Evolutionary conservation across 1,140 invertebrate genomes (phyloP), one percentile per base, ranked within the genome.

Genomic region (Cataglyphis hispanica): DNA sequence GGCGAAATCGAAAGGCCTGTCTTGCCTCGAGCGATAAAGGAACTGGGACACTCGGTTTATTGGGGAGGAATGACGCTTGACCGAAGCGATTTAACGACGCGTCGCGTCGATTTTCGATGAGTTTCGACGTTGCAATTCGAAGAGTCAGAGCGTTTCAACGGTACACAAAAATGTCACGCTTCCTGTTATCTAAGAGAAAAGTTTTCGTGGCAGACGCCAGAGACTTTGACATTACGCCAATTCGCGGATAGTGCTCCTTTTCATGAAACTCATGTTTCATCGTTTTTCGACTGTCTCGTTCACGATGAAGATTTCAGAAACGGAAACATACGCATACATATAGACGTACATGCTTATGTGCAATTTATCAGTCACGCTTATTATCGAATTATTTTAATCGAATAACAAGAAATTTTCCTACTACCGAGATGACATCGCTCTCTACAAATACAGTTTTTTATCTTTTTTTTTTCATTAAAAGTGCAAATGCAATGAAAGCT

Each of bases 131-230:
- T 13, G 46, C 63, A 25, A 34, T 22, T 66, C 31, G 19, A 27
- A n/a, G 58, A 72, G 66, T 27, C 76, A 1, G 13, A 19, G 11
- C 37, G 67, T 83, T 70, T 81, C 22, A 40, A 22, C 53, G 61
- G 22, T 37, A 43, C 25, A 60, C 53, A 60, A 83, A 83, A 83
- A 58, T 60, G 78, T 74, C 67, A 80, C 40, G 46, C 46, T 80
- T 56, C 76, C 72, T 50, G 58, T 50, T 64, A 43, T 37, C 43
- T 76, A 13, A 61, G 81, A 64, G 72, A 84, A 84, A 84, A 83
- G 78, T 83, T 83, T 83, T 60, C 37, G 78, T 16, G 77, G 56
- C 77, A 40, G 63, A 63, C 22, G 75, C 13, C 78, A 31, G 34
- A 22, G 64, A 34, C 46, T 25, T 37, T 37, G 50, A 69, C 34